Evolutionary conservation across 2,113 vertebrate genomes (phyloP), one percentile per base, ranked within the genome.

Genomic region (Phoxinus phoxinus): DNA sequence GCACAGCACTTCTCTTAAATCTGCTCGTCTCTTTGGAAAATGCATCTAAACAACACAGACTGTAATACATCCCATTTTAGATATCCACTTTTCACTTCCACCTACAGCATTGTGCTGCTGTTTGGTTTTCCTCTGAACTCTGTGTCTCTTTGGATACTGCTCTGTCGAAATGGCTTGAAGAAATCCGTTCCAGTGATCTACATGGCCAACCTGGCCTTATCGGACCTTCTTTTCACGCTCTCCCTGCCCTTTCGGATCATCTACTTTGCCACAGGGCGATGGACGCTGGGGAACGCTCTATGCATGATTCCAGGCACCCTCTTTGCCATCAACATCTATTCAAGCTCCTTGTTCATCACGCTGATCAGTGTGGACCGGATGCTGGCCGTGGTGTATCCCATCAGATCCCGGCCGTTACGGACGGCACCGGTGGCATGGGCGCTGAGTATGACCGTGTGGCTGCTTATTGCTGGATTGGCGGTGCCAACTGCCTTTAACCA

Each of bases 331-430:
- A 90, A 90, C 83, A 37, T 89, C 48, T 90, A 89, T 59, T 86
- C 86, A 78, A 89, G 88, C 65, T 85, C 88, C 7, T 48, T 86
- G 19, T 89, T 90, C 73, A 86, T 90, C 72, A 85, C 72, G 15
- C 56, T 89, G 5, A 86, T 89, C 27, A 88, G 86, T 15, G 67
- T 89, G 78, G 90, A 90, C 58, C 86, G 88, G 7, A 84, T 89
- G 85, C 19, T 90, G n/a, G 90, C 89, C 0, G 67, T 91, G 59
- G 89, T 88, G 13, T 87, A 90, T 73, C 89, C 88, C 0, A 72
- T 90, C 15, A 69, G 88, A 32, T 90, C 88, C 11, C 84, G 88
- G 0, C 2, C 21, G 0, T 1, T 86, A 21, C 71, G 88, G 32
- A 89, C 81, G 7, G 44, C 12, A 4, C 27, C 46, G 0, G 51